phyloP scores from a whole-genome alignment of 2,888 invertebrate species.

The Frankliniella fusca region DNA sequence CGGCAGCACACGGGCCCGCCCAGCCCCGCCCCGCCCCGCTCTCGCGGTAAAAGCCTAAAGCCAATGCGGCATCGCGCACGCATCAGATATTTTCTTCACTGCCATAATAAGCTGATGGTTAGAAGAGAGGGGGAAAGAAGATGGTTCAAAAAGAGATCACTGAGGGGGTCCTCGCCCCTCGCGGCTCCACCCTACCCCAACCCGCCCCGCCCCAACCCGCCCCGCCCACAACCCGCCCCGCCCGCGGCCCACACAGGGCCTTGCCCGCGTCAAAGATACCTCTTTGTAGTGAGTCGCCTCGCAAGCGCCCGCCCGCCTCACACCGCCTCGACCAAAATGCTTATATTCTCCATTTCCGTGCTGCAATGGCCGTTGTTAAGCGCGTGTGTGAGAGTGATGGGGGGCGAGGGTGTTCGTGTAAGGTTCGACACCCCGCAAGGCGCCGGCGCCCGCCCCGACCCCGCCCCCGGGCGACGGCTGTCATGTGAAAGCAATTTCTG shows the following conservation, averaged over 20 bases:
- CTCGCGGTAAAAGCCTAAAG: slow-evolving; percentile 2
- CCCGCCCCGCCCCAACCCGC: no score
- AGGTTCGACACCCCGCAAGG: slow-evolving; percentile 10
- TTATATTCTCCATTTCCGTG: slow-evolving; percentile 13
- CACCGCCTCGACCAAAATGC: background rate
- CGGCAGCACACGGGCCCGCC: slow-evolving; percentile 7
- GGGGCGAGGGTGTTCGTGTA: background rate
- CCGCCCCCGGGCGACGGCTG: slow-evolving; percentile 10
- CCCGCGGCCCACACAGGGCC: no score
- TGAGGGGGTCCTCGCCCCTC: no score
- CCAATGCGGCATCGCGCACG: no score
- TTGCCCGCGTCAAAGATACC: background rate
- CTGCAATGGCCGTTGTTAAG: background rate
- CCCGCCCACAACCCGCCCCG: no score
- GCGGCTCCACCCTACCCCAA: no score
- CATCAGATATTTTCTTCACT: no score
- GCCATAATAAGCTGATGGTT: no score
- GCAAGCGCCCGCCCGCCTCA: no score
- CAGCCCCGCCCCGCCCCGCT: slow-evolving; percentile 23
- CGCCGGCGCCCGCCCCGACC: slow-evolving; percentile 32
- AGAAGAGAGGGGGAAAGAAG: no score
- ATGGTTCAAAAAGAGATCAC: no score
- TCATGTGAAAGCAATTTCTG: slow-evolving; percentile 25
- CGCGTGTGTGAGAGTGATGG: background rate
- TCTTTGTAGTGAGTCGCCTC: background rate